Evolutionary conservation across 2,888 invertebrate species (phyloP), one percentile per base, ranked within the genome.

Genomic region (Pollenia amentaria): DNA sequence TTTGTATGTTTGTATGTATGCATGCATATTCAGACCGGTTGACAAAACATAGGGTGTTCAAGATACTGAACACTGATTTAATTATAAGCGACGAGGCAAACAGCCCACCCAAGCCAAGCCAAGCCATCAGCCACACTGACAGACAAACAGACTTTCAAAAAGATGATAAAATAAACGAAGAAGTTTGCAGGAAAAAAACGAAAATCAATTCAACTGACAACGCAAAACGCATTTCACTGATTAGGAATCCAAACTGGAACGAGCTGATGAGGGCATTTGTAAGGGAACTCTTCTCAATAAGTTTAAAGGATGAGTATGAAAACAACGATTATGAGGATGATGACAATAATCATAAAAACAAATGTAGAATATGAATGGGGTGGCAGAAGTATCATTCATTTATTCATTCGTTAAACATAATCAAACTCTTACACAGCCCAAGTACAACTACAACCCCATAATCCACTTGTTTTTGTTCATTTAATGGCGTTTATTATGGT

Each of bases 331-430:
- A 78, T 86, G 84, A 86, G 81, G 87, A 90, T 90, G 90, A 90
- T 90, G 87, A 90, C 90, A 90, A 89, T 89, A 90, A 92, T 91
- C 91, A 90, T 92, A 91, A 91, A 91, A 90, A 89, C 90, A 91
- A 91, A 90, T 90, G 85, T 89, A 91, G 89, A 91, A 89, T 78
- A 72, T 73, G 62, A 57, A 80, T 83, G 55, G 80, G 67, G 80
- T 75, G 85, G 80, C 70, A 80, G n/a, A 79, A 79, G 75, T 62
- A 79, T 69, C 70, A 75, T 67, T 69, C 69, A 64, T n/a, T 73
- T 57, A 65, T 46, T 62, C 44, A 69, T 44, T 42, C 48, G 38
- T 69, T 84, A 44, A 65, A 62, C n/a, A 70, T 51, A 70, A 14
- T 44, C 48, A 62, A 12, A 64, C 21, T 21, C 42, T 42, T 40